Evolutionary conservation across 2,797 vertebrate species (phyloP), one percentile per base, ranked within the genome.

Genomic region (Halcyon smyrnensis): DNA sequence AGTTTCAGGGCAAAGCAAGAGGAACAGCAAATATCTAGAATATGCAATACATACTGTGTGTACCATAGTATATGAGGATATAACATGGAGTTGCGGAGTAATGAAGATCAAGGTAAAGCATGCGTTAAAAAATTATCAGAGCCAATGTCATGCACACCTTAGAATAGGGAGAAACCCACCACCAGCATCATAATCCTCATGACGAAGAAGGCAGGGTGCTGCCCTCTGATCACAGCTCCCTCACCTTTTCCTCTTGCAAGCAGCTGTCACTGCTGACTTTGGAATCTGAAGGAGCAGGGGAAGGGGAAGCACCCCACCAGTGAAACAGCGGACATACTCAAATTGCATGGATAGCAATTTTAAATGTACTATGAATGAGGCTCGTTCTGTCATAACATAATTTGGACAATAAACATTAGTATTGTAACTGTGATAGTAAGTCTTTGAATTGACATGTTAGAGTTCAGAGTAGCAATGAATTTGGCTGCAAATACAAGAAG

Each of bases 141-240:
- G 71, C 8, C 18, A 32, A 48, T n/a, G 16, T 34, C 39, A 37
- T 14, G 24, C 5, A 30, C 41, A 57, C 24, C 15, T 45, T 17
- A 11, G 45, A 28, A 28, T 0, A 46, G 23, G 15, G 36, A 67
- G 41, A 69, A 56, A 32, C 4, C 4, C 14, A 32, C 16, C 1
- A 4, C 11, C 8, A 51, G 18, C 23, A 68, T 56, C 11, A 8
- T 6, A 3, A 11, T 37, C 6, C 16, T 68, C 0, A 0, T 34
- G 56, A 20, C 53, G 34, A 57, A 73, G 34, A 57, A 69, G 15
- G 24, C 3, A 41, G 37, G 43, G 28, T 32, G 11, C 16, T 57
- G 53, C 45, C 10, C 27, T 57, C 37, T 57, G 28, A 69, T 34
- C 8, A 16, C 46, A 37, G 18, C 6, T 62, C 32, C 7, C 6